These are phyloP conservation scores for Sabatieria punctata DNA, from an alignment of 2,888 invertebrate genomes.

Conservation along the genomic window DNA sequence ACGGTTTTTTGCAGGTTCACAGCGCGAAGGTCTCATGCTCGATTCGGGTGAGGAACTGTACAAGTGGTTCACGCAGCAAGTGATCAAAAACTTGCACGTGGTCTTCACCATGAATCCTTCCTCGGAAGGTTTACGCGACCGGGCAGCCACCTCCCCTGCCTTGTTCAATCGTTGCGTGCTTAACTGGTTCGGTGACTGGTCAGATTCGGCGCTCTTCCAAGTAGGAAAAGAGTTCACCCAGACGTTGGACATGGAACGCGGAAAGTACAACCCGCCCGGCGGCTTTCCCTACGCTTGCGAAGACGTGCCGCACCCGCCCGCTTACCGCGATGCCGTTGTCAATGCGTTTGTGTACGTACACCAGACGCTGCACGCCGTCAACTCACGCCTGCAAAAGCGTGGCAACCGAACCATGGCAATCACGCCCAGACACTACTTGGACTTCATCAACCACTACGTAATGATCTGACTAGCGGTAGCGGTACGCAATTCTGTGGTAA, in stretches of 20 bases:
- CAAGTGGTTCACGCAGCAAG: slow-evolving; percentile 99
- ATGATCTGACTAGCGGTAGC: too few species aligned
- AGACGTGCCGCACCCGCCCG: slow-evolving; percentile 8
- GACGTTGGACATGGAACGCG: slow-evolving; percentile 77
- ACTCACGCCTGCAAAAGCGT: slow-evolving; percentile 67
- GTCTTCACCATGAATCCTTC: slow-evolving; percentile 99
- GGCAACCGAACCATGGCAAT: slow-evolving; percentile 92
- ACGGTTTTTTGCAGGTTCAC: slow-evolving; percentile 98
- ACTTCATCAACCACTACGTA: slow-evolving; percentile 96
- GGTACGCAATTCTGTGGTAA: too few species aligned
- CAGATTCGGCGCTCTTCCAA: slow-evolving; percentile 60
- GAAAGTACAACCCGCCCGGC: slow-evolving; percentile 65
- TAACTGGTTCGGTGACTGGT: slow-evolving; percentile 99
- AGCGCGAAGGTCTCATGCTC: slow-evolving; percentile 89
- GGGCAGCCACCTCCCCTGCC: slow-evolving; percentile 96
- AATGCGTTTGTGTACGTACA: slow-evolving; percentile 97
- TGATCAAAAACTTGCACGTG: slow-evolving; percentile 96
- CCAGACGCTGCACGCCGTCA: slow-evolving; percentile 78
- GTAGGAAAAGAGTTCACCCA: slow-evolving; percentile 87
- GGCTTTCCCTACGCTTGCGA: slow-evolving; percentile 75
- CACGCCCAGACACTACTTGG: slow-evolving; percentile 90
- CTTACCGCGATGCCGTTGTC: slow-evolving; percentile 69
- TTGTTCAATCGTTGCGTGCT: slow-evolving; percentile 96
- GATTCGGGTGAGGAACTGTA: slow-evolving; percentile 96
- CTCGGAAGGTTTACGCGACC: slow-evolving; percentile 88